Evolutionary conservation across 2,888 invertebrate species (phyloP).

Genomic region (Myopa tessellatipennis): DNA sequence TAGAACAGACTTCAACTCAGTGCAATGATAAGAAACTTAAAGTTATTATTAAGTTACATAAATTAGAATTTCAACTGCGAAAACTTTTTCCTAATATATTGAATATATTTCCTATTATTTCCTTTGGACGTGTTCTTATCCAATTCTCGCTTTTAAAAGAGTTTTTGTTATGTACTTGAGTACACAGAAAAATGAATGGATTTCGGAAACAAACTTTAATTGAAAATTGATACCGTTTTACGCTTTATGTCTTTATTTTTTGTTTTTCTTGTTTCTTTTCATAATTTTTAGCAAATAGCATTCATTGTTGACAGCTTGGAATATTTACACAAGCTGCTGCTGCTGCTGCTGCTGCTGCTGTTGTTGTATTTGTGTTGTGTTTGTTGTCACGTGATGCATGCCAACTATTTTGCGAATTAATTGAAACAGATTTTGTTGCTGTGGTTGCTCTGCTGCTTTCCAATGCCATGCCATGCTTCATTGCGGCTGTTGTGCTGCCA

Average conservation of each 20-base stretch:
- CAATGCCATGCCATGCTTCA: too few relatives aligned
- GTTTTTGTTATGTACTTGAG: too few relatives aligned
- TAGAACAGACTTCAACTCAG: neutral
- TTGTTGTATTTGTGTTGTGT: conserved; percentile 4
- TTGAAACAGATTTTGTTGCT: conserved; percentile 45
- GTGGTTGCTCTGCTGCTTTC: neutral
- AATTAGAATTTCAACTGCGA: neutral
- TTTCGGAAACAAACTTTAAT: too few relatives aligned
- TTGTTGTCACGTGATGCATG: conserved; percentile 38
- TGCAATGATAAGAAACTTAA: neutral
- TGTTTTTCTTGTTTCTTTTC: conserved; percentile 2
- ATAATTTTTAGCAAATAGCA: conserved; percentile 1
- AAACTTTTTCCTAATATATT: neutral
- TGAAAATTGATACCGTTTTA: neutral
- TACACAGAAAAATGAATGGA: too few relatives aligned
- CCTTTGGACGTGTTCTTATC: too few relatives aligned
- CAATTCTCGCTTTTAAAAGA: too few relatives aligned
- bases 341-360: conserved; percentile 29
- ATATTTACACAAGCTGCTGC: conserved; percentile 45
- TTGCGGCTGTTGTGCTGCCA: too few relatives aligned
- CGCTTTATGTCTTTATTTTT: neutral
- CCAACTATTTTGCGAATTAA: conserved; percentile 48
- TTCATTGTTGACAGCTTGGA: conserved; percentile 34
- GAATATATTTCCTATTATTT: too few relatives aligned
- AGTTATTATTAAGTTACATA: neutral